phyloP scores from a whole-genome alignment of 2,113 vertebrate species.

The Ploceus nigricollis region DNA sequence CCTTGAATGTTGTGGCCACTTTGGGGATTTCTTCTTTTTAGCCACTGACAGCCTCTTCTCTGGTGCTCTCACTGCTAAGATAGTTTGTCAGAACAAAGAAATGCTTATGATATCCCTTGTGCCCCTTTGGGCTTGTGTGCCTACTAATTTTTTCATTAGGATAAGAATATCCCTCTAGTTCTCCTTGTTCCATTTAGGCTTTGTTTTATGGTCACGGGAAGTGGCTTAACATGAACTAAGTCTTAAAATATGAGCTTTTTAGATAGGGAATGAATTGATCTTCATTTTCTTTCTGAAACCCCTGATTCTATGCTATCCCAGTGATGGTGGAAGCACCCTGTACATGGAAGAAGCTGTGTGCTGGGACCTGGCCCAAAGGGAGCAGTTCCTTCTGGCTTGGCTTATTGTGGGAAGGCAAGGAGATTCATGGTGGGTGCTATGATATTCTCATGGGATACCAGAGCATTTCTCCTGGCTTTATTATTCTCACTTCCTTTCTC shows the following conservation, averaged over 20 bases:
- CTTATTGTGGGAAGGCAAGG: rapidly evolving
- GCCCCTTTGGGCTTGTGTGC: neutral
- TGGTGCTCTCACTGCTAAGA: neutral
- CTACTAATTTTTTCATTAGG: slow-evolving; percentile 32
- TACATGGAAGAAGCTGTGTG: neutral
- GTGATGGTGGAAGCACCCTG: rapidly evolving
- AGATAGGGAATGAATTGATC: neutral
- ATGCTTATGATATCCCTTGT: neutral
- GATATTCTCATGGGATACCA: neutral
- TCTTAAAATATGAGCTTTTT: neutral
- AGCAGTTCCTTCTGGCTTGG: neutral
- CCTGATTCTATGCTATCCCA: neutral
- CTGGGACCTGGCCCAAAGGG: neutral
- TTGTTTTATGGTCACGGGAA: neutral
- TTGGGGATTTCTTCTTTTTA: slow-evolving; percentile 4
- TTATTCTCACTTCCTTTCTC: neutral
- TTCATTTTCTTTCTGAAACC: neutral
- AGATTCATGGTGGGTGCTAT: neutral
- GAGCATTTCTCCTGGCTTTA: neutral
- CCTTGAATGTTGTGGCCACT: neutral
- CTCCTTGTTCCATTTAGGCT: neutral
- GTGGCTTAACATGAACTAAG: neutral
- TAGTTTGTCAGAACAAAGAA: neutral
- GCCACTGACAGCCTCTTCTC: neutral
- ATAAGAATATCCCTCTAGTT: neutral